Evolutionary conservation across 2,113 vertebrate species (phyloP), one percentile per base, ranked within the genome.

Genomic region (Poeciliopsis retropinna): DNA sequence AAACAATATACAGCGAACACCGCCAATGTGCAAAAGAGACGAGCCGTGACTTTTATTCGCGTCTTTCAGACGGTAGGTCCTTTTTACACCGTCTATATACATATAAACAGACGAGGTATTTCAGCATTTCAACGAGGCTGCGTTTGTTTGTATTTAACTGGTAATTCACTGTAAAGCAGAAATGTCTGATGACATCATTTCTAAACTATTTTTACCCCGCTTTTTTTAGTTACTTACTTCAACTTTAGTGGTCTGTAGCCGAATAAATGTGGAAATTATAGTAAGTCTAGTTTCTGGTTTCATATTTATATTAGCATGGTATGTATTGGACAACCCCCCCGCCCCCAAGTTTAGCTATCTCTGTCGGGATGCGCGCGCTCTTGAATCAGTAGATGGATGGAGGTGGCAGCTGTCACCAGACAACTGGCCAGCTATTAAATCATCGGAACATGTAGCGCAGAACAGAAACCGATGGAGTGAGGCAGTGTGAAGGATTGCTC

Each of bases 401-500:
- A 15, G 47, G 25, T 34, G 51, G 14, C 44, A 47, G 44, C 14
- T 60, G 81, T 30, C 65, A 72, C 65, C 68, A 78, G 57, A 69
- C 72, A 31, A 66, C 69, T 57, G 73, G 66, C 27, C 41, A 70
- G 71, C 70, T 72, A 78, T 85, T 85, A 80, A 87, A 91, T 88
- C 85, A 84, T 62, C 25, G 31, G 68, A 70, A 54, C 73, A 44
- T 41, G 12, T 9, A 57, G 68, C 51, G 76, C 70, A 66, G 14
- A 32, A 32, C 77, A 80, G 67, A 79, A 88, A 79, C 72, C 84
- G 86, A 84, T 81, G 78, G 85, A 79, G 83, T 85, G 72, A 87
- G 79, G 78, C 72, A 22, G 82, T 81, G 84, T 76, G 85, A 89
- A 64, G 82, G 79, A 87, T 83, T 75, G 82, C 87, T 85, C 72